Evolutionary conservation across 2,113 vertebrate species (phyloP), one percentile per base, ranked within the genome.

Genomic region (Gallinago paraguaiae): DNA sequence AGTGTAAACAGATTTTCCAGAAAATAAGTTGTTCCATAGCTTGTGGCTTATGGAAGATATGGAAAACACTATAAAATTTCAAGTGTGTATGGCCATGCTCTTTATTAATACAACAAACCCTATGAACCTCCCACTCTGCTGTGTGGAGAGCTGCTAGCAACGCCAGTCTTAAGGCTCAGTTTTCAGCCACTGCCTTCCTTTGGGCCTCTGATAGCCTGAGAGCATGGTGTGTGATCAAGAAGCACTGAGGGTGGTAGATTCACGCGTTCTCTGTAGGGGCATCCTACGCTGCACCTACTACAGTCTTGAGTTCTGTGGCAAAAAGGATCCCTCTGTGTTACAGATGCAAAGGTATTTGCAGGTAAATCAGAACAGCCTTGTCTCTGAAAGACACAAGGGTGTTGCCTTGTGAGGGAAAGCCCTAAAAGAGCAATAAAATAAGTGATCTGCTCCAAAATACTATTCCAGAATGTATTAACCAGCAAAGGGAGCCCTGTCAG

Each of bases 1-100:
- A 67, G 41, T 61, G 56, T 82, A 83, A 96, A 95, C 16, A 24
- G 79, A 54, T 93, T 86, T 96, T 41, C 15, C 79, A 72, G 92
- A 96, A 88, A 87, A 57, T 67, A 86, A 78, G 74, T 67, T 77
- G 45, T 50, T 94, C 15, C 41, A 37, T 61, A 24, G 13, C 43
- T 95, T 51, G n/a, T 82, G 90, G 68, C 82, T 69, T 83, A 33
- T 3, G 22, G 56, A 95, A 63, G 68, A 71, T 89, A 43, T 18
- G 20, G 92, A 94, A 96, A 93, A 87, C 35, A 19, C 25, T 63
- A 65, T 81, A 41, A 39, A 79, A 82, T 71, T 65, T 80, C 39
- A 72, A 61, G 57, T 41, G 33, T 15, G 4, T 68, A 12, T 64
- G 37, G 23, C n/a, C 22, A n/a, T 13, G 8, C 7, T 91, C 12